Percentiles rank a stretch among this genome's conserved stretches.
Conservation (phyloP, 2,113 vertebrate species). For the Cathartes aura region DNA sequence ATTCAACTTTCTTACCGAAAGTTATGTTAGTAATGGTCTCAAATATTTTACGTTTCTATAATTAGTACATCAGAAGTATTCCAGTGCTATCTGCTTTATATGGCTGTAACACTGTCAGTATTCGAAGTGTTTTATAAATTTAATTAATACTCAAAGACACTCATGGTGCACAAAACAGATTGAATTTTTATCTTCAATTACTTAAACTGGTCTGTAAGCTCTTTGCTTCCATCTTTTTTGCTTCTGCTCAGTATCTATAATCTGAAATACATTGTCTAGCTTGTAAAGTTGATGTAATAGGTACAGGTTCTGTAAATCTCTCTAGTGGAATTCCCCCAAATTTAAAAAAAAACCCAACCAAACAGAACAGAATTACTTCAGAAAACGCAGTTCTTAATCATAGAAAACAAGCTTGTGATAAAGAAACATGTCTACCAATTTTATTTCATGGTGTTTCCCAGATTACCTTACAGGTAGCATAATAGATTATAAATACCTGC, state of each 20-base stretch:
- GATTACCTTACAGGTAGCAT: neutral
- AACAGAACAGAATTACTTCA: neutral
- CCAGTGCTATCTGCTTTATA: neutral
- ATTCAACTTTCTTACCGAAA: neutral
- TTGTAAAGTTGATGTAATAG: neutral
- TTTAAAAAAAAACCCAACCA: neutral
- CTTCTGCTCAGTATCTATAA: neutral
- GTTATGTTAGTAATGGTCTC: neutral
- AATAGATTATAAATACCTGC: neutral
- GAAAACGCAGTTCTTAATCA: neutral
- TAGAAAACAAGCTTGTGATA: neutral
- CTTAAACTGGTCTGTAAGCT: neutral
- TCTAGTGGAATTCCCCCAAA: neutral
- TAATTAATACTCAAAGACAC: neutral
- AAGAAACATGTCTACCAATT: neutral
- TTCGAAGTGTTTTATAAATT: neutral
- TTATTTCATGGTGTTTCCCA: neutral
- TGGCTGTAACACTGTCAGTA: neutral
- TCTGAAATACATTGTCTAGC: neutral
- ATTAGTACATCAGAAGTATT: neutral
- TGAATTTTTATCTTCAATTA: neutral
- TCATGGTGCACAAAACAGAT: neutral
- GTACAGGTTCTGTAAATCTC: neutral
- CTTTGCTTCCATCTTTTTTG: neutral
- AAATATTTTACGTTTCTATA: neutral